Evolutionary conservation across 2,888 invertebrate species (phyloP).

Genomic region (Ophion ellenae): DNA sequence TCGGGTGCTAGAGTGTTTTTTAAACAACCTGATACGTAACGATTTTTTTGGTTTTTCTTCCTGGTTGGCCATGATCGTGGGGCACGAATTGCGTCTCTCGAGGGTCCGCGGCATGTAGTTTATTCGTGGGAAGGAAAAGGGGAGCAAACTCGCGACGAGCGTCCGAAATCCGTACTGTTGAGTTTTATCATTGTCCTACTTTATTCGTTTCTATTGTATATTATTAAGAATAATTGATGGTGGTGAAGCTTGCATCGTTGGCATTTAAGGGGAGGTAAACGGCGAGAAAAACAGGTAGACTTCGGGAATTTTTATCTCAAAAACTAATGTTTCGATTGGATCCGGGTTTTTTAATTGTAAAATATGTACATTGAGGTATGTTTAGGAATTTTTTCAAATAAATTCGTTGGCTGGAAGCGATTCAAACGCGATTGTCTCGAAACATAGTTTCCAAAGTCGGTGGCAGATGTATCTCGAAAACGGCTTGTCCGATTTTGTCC

Average conservation of each 20-base stretch:
- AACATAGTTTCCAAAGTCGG: too few species aligned
- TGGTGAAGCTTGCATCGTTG: background rate
- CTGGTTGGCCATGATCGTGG: background rate
- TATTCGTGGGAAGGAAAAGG: background rate
- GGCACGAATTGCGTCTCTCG: background rate
- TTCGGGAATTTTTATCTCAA: too few species aligned
- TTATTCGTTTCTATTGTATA: conserved; percentile 23
- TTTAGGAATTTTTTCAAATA: too few species aligned
- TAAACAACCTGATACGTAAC: conserved; percentile 84
- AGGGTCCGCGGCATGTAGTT: background rate
- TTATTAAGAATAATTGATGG: conserved; percentile 19
- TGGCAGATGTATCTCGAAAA: too few species aligned
- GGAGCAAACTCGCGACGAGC: background rate
- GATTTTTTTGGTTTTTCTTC: background rate
- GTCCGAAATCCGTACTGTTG: conserved; percentile 10
- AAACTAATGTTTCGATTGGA: too few species aligned
- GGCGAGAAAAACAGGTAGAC: too few species aligned
- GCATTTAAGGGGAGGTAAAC: background rate
- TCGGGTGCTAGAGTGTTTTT: conserved; percentile 98
- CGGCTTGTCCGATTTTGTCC: too few species aligned
- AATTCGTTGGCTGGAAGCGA: too few species aligned
- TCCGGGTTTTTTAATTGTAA: too few species aligned
- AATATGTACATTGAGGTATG: too few species aligned
- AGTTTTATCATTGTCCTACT: conserved; percentile 23
- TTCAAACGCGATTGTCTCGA: too few species aligned